phyloP scores from a whole-genome alignment of 1,140 invertebrate genomes.

The Ceratoteleas bidentatus region DNA sequence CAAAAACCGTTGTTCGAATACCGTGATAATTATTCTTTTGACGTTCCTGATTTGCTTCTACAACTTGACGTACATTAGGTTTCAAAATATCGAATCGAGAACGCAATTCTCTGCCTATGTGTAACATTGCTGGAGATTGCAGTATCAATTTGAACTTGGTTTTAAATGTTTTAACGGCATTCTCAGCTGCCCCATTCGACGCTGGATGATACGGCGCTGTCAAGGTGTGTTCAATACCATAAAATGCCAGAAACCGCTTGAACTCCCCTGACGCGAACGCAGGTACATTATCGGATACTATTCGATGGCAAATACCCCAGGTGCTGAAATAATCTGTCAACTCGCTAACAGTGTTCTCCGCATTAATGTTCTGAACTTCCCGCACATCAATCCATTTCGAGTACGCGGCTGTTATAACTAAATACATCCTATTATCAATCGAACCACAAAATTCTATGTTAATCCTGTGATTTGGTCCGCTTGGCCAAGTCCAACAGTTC shows the following conservation, averaged over 20 bases:
- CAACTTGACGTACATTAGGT: slow-evolving; percentile 1
- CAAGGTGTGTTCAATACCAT: neutral
- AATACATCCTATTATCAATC: neutral
- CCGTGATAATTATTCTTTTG: slow-evolving; percentile 4
- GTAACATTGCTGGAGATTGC: slow-evolving; percentile 4
- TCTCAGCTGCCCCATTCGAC: neutral
- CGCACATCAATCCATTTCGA: neutral
- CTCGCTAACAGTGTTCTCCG: neutral
- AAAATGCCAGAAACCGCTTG: neutral
- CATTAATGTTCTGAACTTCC: neutral
- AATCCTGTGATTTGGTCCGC: too few species aligned
- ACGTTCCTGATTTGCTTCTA: slow-evolving; percentile 2
- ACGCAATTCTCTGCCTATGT: slow-evolving; percentile 6
- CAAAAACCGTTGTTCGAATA: neutral
- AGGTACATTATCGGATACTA: neutral
- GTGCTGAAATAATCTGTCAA: neutral
- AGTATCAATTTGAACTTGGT: slow-evolving; percentile 13
- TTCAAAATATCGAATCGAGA: slow-evolving; percentile 6
- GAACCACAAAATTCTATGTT: neutral
- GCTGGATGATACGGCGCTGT: slow-evolving; percentile 2
- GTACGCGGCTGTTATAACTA: neutral
- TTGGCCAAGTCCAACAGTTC: too few species aligned
- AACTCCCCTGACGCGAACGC: neutral
- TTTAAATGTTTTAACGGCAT: neutral
- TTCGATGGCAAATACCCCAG: neutral